Evolutionary conservation across 2,113 vertebrate genomes (phyloP).

Genomic region (Erinaceus europaeus): DNA sequence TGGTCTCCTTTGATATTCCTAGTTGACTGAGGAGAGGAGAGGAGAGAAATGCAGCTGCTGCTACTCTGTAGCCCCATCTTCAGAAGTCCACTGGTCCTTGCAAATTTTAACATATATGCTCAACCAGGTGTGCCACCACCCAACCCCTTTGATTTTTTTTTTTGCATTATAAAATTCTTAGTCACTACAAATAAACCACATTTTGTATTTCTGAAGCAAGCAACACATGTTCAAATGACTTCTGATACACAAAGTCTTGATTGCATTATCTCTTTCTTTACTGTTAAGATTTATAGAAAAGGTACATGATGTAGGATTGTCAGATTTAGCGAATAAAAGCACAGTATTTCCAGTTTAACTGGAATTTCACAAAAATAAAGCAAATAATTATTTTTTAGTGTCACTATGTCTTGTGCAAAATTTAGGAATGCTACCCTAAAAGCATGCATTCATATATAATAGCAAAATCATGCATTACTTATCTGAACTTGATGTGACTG

Average conservation of each 20-base stretch:
- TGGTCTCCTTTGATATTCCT: no score
- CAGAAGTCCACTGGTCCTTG: no score
- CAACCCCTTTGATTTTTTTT: no score
- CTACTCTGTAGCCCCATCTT: no score
- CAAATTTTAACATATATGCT: no score
- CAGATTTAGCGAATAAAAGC: slow-evolving; percentile 6
- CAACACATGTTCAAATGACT: neutral
- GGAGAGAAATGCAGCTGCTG: no score
- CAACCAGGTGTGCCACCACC: no score
- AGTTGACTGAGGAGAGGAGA: no score
- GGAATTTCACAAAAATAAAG: neutral
- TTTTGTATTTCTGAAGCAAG: slow-evolving; percentile 25
- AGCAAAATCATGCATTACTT: neutral
- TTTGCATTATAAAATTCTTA: slow-evolving; percentile 58
- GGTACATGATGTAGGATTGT: neutral
- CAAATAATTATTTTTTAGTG: neutral
- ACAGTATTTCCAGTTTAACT: neutral
- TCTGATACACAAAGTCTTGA: neutral
- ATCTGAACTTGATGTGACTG: neutral
- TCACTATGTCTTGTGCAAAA: neutral
- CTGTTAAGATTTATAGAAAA: neutral
- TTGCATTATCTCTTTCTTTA: neutral
- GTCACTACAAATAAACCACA: slow-evolving; percentile 15
- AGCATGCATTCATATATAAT: no score
- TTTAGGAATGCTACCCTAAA: neutral